A percentile compares a stretch with the other conserved stretches of the same genome.
These are phyloP conservation scores for Philereme transversata DNA, from an alignment of 2,888 invertebrate species.

Conservation along the genomic window DNA sequence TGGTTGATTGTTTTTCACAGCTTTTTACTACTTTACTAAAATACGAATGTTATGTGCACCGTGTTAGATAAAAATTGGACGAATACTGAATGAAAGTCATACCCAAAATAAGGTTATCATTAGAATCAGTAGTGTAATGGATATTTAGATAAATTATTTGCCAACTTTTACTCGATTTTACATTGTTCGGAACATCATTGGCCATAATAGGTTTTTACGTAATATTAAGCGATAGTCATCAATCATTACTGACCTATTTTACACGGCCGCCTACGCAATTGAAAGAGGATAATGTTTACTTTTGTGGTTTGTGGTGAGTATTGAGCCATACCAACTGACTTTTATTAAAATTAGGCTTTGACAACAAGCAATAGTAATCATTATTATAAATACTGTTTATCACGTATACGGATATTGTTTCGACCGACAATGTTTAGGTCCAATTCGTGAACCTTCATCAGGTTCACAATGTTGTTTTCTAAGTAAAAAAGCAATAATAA, in stretches of 20 bases:
- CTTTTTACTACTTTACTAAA: no score
- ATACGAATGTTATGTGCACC: neutral
- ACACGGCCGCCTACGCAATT: neutral
- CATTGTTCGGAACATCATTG: conserved; percentile 10
- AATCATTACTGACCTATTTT: conserved; percentile 8
- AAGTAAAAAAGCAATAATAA: no score
- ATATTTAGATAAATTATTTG: conserved; percentile 20
- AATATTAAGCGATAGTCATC: neutral
- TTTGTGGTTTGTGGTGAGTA: no score
- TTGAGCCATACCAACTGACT: no score
- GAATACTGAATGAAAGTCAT: conserved; percentile 35
- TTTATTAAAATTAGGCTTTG: no score
- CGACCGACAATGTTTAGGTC: no score
- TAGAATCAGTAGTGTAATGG: conserved; percentile 39
- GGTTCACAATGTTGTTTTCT: no score
- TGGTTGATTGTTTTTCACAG: neutral
- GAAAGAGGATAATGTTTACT: neutral
- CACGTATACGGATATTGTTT: no score
- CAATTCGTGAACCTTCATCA: no score
- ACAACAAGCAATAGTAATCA: no score
- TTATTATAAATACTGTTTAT: no score
- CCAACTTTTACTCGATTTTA: conserved; percentile 29
- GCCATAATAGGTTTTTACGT: conserved; percentile 5
- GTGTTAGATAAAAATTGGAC: conserved; percentile 16
- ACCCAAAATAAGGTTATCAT: conserved; percentile 46